Evolutionary conservation across 2,797 vertebrate genomes (phyloP).

Genomic region (Chromis chromis): DNA sequence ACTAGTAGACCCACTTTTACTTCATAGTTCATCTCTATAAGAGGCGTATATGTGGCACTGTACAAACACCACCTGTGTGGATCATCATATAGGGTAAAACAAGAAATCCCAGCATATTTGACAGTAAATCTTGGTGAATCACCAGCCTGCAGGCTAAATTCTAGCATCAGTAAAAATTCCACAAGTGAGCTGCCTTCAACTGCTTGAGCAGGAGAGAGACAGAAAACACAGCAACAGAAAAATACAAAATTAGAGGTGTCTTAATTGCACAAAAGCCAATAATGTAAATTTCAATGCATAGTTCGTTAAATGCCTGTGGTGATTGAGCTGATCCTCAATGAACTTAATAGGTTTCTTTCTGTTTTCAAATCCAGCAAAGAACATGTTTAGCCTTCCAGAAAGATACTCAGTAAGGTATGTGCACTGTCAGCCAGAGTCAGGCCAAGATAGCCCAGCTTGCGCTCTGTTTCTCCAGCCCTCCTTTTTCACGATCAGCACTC

Average conservation of each 20-base stretch:
- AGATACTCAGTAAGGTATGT: conserved; percentile 64
- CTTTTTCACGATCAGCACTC: conserved; percentile 20
- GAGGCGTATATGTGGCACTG: neutral
- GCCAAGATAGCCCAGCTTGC: conserved; percentile 22
- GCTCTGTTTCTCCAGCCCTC: conserved; percentile 24
- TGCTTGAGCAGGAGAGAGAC: conserved; percentile 8
- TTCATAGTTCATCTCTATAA: too few species aligned
- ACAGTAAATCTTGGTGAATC: conserved; percentile 27
- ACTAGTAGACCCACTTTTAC: too few species aligned
- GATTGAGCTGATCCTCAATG: conserved; percentile 9
- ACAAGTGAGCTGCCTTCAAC: conserved; percentile 9
- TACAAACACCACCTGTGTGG: neutral
- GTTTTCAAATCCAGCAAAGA: conserved; percentile 56
- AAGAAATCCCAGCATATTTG: conserved; percentile 25
- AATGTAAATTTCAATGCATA: neutral
- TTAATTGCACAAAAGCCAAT: neutral
- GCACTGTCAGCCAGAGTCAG: conserved; percentile 42
- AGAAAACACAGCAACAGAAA: neutral
- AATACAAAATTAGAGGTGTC: neutral
- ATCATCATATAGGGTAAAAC: neutral
- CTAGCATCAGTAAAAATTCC: conserved; percentile 4
- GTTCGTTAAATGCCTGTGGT: conserved; percentile 1
- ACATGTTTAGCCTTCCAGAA: conserved; percentile 41
- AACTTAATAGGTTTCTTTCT: conserved; percentile 43
- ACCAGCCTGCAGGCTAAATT: conserved; percentile 32